Evolutionary conservation across 2,888 invertebrate species (phyloP).

Genomic region (Melanchra persicariae): DNA sequence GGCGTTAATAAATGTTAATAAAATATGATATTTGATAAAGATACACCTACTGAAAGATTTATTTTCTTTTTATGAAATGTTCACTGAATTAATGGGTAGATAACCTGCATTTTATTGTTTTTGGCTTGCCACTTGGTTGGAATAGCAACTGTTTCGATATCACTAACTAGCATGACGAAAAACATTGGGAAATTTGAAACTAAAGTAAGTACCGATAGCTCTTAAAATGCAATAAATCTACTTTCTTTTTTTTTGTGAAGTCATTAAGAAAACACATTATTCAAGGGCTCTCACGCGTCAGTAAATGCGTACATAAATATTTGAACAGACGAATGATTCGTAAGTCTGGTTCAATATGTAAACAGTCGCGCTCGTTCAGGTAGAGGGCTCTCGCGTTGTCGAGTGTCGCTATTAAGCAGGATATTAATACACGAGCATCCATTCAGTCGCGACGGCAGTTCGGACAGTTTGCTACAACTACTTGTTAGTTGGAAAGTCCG

Average conservation of each 20-base stretch:
- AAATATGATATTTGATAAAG: conserved; percentile 45
- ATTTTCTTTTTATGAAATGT: conserved; percentile 27
- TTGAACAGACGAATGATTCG: conserved; percentile 20
- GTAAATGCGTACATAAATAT: conserved; percentile 22
- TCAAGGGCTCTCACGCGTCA: not conserved
- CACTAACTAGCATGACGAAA: not conserved
- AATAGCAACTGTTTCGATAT: not conserved
- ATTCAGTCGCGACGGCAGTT: conserved; percentile 63
- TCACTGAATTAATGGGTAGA: conserved; percentile 16
- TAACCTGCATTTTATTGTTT: not conserved
- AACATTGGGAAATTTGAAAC: no score
- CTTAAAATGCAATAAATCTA: not conserved
- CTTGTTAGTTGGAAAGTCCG: conserved; percentile 68
- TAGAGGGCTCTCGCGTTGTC: conserved; percentile 30
- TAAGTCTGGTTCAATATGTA: conserved; percentile 34
- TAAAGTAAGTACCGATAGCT: not conserved
- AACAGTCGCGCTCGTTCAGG: conserved; percentile 32
- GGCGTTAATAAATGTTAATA: conserved; percentile 52
- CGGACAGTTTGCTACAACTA: conserved; percentile 63
- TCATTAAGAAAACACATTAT: not conserved
- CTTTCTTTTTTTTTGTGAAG: not conserved
- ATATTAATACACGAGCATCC: conserved; percentile 59
- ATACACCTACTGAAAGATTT: not conserved
- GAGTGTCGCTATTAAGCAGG: conserved; percentile 44
- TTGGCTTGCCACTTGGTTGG: not conserved